Percentiles rank a stretch among this genome's conserved stretches.
Evolutionary conservation across 1,140 invertebrate genomes (phyloP).

Genomic region (Lasioglossum albipes): DNA sequence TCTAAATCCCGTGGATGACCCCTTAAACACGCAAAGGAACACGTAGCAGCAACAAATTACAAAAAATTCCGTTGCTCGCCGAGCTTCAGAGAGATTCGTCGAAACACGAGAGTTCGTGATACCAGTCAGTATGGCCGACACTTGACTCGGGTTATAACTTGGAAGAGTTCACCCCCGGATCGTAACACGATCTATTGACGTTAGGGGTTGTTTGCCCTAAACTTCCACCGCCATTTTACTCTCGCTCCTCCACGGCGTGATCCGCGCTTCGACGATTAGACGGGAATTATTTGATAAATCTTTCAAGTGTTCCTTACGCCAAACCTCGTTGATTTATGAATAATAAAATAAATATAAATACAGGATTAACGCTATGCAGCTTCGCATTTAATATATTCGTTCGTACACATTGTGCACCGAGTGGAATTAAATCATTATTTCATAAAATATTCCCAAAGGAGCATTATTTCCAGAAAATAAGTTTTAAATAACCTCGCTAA

Average conservation of each 20-base stretch:
- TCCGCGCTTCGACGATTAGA: not conserved
- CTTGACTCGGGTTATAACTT: slow-evolving; percentile 1
- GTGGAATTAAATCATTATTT: no score
- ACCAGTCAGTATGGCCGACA: not conserved
- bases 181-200: slow-evolving; percentile 5
- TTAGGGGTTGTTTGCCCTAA: not conserved
- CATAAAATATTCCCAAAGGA: no score
- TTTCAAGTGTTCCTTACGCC: no score
- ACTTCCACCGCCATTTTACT: not conserved
- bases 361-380: no score
- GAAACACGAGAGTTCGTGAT: slow-evolving; percentile 1
- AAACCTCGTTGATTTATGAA: no score
- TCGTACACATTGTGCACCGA: no score
- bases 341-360: no score
- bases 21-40: slow-evolving; percentile 3
- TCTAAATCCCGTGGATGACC: not conserved
- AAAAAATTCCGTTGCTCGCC: not conserved
- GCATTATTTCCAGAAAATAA: no score
- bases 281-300: no score
- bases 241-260: not conserved
- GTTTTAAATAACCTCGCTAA: no score
- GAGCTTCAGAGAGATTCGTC: not conserved
- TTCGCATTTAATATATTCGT: no score
- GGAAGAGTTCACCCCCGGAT: not conserved
- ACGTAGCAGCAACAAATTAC: not conserved